phyloP scores from a whole-genome alignment of 2,113 vertebrate genomes.

The Rhea pennata region DNA sequence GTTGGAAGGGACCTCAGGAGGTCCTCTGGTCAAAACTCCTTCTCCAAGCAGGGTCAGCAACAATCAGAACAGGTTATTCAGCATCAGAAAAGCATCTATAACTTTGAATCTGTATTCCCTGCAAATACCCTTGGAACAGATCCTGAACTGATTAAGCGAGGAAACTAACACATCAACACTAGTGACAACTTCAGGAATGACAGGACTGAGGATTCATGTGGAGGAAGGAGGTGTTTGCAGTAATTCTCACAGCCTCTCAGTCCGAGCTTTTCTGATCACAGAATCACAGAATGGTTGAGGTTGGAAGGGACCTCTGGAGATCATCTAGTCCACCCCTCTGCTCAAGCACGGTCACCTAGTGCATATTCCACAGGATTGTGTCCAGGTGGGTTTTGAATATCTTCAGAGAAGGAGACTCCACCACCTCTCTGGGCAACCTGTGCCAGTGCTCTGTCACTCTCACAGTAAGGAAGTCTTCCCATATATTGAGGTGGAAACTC shows the following conservation, averaged over 20 bases:
- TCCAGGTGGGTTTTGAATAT: too few species aligned
- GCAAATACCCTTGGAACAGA: neutral
- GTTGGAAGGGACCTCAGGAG: neutral
- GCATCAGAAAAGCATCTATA: neutral
- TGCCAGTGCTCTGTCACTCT: too few species aligned
- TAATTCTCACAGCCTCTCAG: neutral
- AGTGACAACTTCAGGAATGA: neutral
- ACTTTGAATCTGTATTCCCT: neutral
- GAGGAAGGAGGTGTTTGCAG: neutral
- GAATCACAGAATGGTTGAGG: too few species aligned
- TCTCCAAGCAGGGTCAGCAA: neutral
- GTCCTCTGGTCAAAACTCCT: neutral
- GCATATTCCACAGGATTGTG: too few species aligned
- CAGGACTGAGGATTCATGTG: fast-evolving
- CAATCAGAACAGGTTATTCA: neutral
- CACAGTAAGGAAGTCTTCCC: too few species aligned
- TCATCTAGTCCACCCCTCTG: too few species aligned
- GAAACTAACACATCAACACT: neutral
- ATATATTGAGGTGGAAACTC: too few species aligned
- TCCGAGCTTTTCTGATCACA: neutral
- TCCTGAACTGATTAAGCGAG: neutral
- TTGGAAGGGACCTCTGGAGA: too few species aligned
- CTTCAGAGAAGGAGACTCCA: too few species aligned
- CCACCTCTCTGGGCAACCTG: too few species aligned
- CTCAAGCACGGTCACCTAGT: too few species aligned